Conservation (phyloP, 1,140 invertebrate species). For the Helicorthomorpha holstii region DNA sequence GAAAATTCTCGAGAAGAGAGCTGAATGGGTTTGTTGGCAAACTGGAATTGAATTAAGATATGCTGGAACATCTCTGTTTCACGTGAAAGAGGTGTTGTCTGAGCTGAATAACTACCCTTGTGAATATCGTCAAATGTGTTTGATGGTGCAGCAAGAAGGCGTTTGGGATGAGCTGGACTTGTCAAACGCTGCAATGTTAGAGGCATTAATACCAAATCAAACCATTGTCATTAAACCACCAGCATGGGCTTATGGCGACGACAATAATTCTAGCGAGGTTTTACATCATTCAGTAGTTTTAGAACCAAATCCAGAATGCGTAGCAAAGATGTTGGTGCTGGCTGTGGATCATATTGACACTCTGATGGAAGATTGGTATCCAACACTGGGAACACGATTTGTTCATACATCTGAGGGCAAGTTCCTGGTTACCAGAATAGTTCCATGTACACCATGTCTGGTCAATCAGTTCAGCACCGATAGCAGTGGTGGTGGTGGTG, state of each 20-base stretch:
- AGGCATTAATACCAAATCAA: constrained; percentile 64
- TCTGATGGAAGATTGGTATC: constrained; percentile 95
- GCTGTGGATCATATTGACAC: constrained; percentile 95
- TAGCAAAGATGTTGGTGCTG: constrained; percentile 70
- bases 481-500: constrained; percentile 17
- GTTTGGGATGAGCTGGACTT: constrained; percentile 68
- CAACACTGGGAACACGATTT: constrained; percentile 83
- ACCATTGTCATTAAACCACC: constrained; percentile 49
- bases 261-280: constrained; percentile 9
- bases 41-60: constrained; percentile 77
- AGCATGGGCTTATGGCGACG: constrained; percentile 23
- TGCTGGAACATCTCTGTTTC: constrained; percentile 57
- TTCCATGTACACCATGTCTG: constrained; percentile 79
- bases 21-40: constrained; percentile 91
- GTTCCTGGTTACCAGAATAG: constrained; percentile 81
- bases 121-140: constrained; percentile 26
- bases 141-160: constrained; percentile 38
- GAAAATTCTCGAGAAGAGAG: constrained; percentile 41
- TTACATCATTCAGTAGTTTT: constrained; percentile 37
- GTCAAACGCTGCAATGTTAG: constrained; percentile 60
- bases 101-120: constrained; percentile 33
- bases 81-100: constrained; percentile 62
- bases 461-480: constrained; percentile 20
- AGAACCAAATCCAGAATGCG: constrained; percentile 53
- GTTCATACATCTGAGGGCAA: constrained; percentile 93